These are phyloP conservation scores for Sebastes diaconus DNA, from an alignment of 2,797 vertebrate genomes.

Conservation along the genomic window DNA sequence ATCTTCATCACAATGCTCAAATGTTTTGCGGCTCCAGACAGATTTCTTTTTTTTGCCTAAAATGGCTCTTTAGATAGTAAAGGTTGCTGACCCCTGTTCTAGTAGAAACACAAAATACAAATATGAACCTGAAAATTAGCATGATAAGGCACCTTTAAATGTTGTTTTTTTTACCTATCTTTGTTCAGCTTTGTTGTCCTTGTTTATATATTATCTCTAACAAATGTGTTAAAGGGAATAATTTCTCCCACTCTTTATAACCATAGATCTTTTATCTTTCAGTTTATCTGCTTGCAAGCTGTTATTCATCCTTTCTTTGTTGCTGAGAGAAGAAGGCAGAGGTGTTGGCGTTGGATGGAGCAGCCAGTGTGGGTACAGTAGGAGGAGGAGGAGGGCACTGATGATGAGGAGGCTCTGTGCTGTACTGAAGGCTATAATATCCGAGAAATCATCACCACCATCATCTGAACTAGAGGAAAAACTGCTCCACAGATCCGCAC, in stretches of 20 bases:
- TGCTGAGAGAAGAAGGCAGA: conserved; percentile 32
- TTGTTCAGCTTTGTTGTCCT: not conserved
- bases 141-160: no score
- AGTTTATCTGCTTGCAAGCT: not conserved
- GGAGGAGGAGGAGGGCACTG: conserved; percentile 27
- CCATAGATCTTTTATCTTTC: not conserved
- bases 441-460: conserved; percentile 27
- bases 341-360: conserved; percentile 60
- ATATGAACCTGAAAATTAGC: no score
- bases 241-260: not conserved
- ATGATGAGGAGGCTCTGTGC: conserved; percentile 38
- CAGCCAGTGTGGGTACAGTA: conserved; percentile 59
- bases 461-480: conserved; percentile 24
- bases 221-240: not conserved
- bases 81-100: no score
- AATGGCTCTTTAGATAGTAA: no score
- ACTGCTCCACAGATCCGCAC: conserved; percentile 22
- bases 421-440: conserved; percentile 49
- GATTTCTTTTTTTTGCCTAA: no score
- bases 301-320: conserved; percentile 4
- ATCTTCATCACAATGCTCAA: no score
- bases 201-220: not conserved
- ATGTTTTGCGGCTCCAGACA: no score
- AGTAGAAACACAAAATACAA: no score
- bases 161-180: not conserved